Evolutionary conservation across 2,888 invertebrate species (phyloP).

Genomic region (Apotomis capreana): DNA sequence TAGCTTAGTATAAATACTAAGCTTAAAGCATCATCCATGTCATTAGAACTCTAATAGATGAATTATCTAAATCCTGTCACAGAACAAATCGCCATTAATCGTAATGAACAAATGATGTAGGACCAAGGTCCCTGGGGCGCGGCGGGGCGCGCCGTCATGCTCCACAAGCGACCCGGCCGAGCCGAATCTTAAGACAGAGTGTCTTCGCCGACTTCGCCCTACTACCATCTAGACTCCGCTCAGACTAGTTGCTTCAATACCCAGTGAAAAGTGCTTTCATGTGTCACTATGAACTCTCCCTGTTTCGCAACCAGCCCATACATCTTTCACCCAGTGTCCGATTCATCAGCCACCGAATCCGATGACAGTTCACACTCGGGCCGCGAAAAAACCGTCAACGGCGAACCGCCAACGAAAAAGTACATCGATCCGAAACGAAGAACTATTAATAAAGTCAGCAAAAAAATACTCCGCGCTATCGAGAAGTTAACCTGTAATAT

Average conservation of each 20-base stretch:
- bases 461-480: conserved; percentile 75
- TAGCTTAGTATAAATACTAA: background rate
- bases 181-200: conserved; percentile 61
- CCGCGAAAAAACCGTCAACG: conserved; percentile 67
- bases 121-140: conserved; percentile 73
- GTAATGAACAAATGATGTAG: conserved; percentile 54
- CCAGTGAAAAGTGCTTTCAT: conserved; percentile 12
- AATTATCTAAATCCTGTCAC: conserved; percentile 28
- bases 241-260: conserved; percentile 56
- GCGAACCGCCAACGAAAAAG: conserved; percentile 69
- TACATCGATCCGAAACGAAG: conserved; percentile 77
- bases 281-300: conserved; percentile 69
- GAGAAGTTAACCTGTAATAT: conserved; percentile 76
- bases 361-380: conserved; percentile 75
- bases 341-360: conserved; percentile 76
- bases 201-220: conserved; percentile 62
- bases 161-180: conserved; percentile 57
- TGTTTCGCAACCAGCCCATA: conserved; percentile 73
- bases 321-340: conserved; percentile 76
- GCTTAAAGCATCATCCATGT: background rate
- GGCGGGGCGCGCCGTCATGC: conserved; percentile 71
- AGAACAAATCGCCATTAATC: conserved; percentile 50
- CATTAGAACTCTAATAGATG: conserved; percentile 9
- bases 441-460: conserved; percentile 80
- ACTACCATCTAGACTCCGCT: conserved; percentile 63